Evolutionary conservation across 2,797 vertebrate genomes (phyloP).

Genomic region (Neoniphon sammara): DNA sequence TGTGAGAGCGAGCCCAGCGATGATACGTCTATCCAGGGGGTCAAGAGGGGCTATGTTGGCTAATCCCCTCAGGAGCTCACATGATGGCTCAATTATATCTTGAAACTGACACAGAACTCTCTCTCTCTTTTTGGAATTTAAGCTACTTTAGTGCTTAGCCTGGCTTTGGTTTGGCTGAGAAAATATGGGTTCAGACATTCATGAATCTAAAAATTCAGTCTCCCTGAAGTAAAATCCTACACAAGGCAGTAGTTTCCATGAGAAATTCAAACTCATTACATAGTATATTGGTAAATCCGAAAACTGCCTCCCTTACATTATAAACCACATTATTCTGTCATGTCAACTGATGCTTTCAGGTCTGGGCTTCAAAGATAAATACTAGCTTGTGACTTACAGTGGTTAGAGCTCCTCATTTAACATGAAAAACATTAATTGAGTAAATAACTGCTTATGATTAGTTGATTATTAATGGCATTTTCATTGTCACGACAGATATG

Average conservation of each 20-base stretch:
- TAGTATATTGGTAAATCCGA: not conserved
- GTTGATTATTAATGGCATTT: not conserved
- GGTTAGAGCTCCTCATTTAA: not conserved
- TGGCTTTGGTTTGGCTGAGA: conserved; percentile 5
- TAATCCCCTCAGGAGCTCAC: conserved; percentile 60
- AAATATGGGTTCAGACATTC: conserved; percentile 6
- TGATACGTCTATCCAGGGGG: conserved; percentile 45
- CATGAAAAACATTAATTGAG: not conserved
- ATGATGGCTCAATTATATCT: conserved; percentile 56
- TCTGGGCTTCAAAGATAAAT: not conserved
- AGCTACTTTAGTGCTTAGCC: conserved; percentile 43
- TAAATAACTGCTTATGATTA: not conserved
- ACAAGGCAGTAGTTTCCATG: not conserved
- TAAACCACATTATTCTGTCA: not conserved
- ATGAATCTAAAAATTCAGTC: not conserved
- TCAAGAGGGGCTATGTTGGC: conserved; percentile 52
- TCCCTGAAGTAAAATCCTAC: not conserved
- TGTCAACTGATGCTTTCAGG: not conserved
- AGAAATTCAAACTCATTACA: not conserved
- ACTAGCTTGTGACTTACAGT: too few species aligned
- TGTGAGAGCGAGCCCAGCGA: conserved; percentile 35
- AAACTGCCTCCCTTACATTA: not conserved
- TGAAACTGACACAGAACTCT: conserved; percentile 40
- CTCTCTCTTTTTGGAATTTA: conserved; percentile 23
- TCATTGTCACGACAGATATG: not conserved